Base-by-base conservation (phyloP, 2,888 invertebrate species). In the Drosophila suboccidentalis region DNA sequence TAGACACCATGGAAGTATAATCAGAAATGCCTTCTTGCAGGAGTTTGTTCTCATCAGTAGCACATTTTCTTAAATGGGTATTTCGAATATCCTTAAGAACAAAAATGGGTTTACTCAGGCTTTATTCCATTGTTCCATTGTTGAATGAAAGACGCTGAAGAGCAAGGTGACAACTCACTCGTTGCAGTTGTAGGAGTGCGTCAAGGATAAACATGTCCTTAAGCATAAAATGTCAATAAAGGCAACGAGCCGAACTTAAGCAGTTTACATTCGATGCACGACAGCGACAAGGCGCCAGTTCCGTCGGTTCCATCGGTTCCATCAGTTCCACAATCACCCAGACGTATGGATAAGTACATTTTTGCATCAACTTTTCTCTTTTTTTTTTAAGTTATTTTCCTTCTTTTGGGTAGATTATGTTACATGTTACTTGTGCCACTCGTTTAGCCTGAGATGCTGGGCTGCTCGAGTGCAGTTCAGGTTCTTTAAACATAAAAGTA, bases 151-250 rank as follows among this genome's bases (percentile, higher is more conserved):
- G 17, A 34, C 8, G 49, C 32, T 11, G 17, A 49, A 15, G 11
- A 17, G 32, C 32, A 50, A 50, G 19, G 43, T 36, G 34, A 43
- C 19, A 36, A 11, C 19, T 17, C 47, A 49, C 10, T 32, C 59
- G 41, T 11, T 55, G 41, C 43, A 43, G 19, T 39, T 58, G 36
- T 39, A 58, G 58, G 15, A 51, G 59, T 46, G 61, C 64, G 54
- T 50, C 32, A 69, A 75, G 75, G 78, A 86, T 82, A 87, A 86
- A 80, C 78, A 76, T 87, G 82, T 87, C 87, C 89, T 86, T 78
- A 78, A 87, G 87, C 89, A 82, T 72, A 82, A 80, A 87, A 80
- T 82, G 89, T 84, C 89, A 80, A 89, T 84, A 82, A 82, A 80
- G 74, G 87, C 89, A 84, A 66, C 78, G 81, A 86, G 64, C 74